Base-by-base conservation (phyloP, 2,888 invertebrate species). In the Archips crataeganus region DNA sequence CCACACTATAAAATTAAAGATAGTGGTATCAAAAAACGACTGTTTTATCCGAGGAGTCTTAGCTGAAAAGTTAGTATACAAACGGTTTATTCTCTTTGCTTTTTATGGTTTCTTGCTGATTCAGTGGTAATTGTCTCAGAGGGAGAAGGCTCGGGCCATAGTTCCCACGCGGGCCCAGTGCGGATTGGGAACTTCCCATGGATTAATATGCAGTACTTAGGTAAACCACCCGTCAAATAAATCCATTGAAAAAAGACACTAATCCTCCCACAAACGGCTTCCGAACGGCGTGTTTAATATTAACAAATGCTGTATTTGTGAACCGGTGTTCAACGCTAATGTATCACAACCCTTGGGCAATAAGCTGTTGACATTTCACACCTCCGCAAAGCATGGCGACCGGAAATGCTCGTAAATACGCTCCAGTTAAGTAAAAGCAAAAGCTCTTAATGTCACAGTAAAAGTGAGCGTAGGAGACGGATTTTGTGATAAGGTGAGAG, bases 281-380 rank as follows among this genome's bases (percentile, higher is more conserved):
- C 60, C 23, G 39, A 36, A 39, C 8, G 39, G n/a, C 60, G 60
- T 39, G 60, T 60, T 60, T 39, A 34, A n/a, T 36, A 39, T 60
- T 39, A 15, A 54, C 59, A 34, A 34, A 3, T 13, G 6, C 39
- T 39, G 6, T 6, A 59, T 34, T 59, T 59, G 34, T 59, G 6
- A 36, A 39, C 60, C 60, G 60, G 57, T 57, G 57, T 11, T 57
- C 11, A 57, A 54, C 54, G 9, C 23, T 54, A 36, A 10, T 11
- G 36, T 45, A 60, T 49, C 11, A 36, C 10, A 15, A 45, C 59
- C 39, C 39, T 73, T 73, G 51, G 49, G 68, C 59, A 73, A 72
- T 59, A 63, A 63, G 73, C 23, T 23, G 23, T 73, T 72, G 73
- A 60, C 73, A 73, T 73, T 73, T 69, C 64, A 69, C 73, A 59